Evolutionary conservation across 2,888 invertebrate species (phyloP), one percentile per base, ranked within the genome.

Genomic region (Drosophila flavopinicola): DNA sequence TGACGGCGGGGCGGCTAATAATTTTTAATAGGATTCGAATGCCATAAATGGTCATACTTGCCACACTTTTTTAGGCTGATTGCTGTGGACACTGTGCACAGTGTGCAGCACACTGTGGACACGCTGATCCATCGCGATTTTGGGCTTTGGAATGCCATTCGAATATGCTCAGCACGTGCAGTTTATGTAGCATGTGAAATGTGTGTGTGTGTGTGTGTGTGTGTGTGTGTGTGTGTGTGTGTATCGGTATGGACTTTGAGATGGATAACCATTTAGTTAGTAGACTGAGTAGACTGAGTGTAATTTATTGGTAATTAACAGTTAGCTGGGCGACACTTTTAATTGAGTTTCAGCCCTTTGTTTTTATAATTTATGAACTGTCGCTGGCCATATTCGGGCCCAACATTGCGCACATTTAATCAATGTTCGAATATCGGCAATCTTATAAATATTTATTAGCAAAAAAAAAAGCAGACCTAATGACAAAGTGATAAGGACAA

Each of bases 401-500:
- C n/a, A 52, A 64, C 63, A 72, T 48, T 70, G 65, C 72, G 25
- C 87, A 75, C 84, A 85, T 84, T 87, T 84, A 85, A 84, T 84
- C 84, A 84, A 78, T 80, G 82, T 72, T 77, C 64, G 80, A 84
- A 72, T 84, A 86, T 85, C 83, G 78, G 48, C 78, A 82, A 87
- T 86, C 84, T 39, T 74, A 83, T 83, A 80, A 83, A 83, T 83
- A 83, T 83, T 83, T 86, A 83, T 83, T 47, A 59, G 52, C 45
- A 41, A 53, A 64, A n/a, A n/a, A n/a, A n/a, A n/a, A n/a, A n/a
- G 41, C 61, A 63, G 66, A 67, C 71, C 85, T 83, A 83, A 86
- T 83, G 87, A 66, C 87, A 85, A 86, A 70, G 82, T 84, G 83
- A 84, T 84, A 87, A 84, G 78, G 87, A 84, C 83, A 85, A 84